phyloP scores from a whole-genome alignment of 2,888 invertebrate genomes.

The Drosophila maculinotata region DNA sequence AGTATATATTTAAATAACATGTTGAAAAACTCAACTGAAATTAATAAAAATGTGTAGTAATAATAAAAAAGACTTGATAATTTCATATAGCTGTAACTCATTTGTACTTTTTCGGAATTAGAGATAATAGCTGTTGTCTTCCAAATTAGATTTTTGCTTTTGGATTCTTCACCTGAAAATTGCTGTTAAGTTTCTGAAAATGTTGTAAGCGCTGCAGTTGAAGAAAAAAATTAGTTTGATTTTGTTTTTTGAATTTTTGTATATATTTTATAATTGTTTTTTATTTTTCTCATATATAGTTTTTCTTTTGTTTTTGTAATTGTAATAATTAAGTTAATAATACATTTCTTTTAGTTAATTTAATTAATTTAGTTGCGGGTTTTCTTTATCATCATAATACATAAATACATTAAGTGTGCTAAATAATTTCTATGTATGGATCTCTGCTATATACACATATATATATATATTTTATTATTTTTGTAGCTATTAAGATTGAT shows the following conservation, averaged over 20 bases:
- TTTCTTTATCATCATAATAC: conserved; percentile 61
- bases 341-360: conserved; percentile 79
- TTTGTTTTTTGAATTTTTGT: conserved; percentile 50
- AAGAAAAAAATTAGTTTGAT: conserved; percentile 1
- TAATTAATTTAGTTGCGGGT: conserved; percentile 62
- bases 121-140: too few species aligned
- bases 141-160: too few species aligned
- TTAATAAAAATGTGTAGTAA: too few species aligned
- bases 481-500: conserved; percentile 56
- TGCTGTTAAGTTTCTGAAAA: neutral
- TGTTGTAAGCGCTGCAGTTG: too few species aligned
- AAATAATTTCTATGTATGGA: conserved; percentile 55
- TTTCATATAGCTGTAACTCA: too few species aligned
- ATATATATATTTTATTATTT: conserved; percentile 42
- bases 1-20: too few species aligned
- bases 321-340: conserved; percentile 80
- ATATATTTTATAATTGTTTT: conserved; percentile 73
- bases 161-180: neutral
- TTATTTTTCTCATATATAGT: conserved; percentile 62
- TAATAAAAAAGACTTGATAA: neutral
- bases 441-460: conserved; percentile 56
- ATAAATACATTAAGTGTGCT: conserved; percentile 79
- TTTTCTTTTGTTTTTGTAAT: conserved; percentile 63
- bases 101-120: too few species aligned
- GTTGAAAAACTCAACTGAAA: too few species aligned